Conservation (phyloP, 2,888 invertebrate genomes). For the Stenoptilia bipunctidactyla region DNA sequence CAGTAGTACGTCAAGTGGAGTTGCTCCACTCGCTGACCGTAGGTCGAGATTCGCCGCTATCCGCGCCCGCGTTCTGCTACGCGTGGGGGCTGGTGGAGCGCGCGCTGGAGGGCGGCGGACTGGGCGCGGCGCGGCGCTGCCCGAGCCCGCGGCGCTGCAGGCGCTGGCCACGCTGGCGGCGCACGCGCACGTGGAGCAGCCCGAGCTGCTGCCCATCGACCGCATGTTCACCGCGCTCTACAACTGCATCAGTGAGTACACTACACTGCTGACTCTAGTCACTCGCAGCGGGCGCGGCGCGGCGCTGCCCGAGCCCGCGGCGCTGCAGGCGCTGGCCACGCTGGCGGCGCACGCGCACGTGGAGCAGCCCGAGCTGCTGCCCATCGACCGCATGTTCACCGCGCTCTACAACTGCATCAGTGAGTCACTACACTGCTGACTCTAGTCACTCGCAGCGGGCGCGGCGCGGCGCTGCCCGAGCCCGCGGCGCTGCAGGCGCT, state of each 20-base stretch:
- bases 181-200: conserved; percentile 73
- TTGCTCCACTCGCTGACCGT: conserved; percentile 65
- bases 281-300: too few relatives aligned
- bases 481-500: too few relatives aligned
- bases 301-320: too few relatives aligned
- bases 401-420: too few relatives aligned
- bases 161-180: conserved; percentile 55
- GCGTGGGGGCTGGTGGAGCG: conserved; percentile 81
- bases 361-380: too few relatives aligned
- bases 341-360: too few relatives aligned
- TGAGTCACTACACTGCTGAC: too few relatives aligned
- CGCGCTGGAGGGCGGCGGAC: conserved; percentile 26
- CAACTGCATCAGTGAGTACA: conserved; percentile 76
- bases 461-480: too few relatives aligned
- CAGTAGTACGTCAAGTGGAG: conserved; percentile 75
- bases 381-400: too few relatives aligned
- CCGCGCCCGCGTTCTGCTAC: conserved; percentile 86
- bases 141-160: conserved; percentile 23
- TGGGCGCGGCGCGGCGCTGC: conserved; percentile 7
- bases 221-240: conserved; percentile 86
- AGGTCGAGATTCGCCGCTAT: conserved; percentile 50
- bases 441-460: too few relatives aligned
- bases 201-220: conserved; percentile 82
- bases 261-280: too few relatives aligned
- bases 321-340: too few relatives aligned